A percentile compares a stretch with the other conserved stretches of the same genome.
Conservation (phyloP, 2,113 vertebrate genomes). For the Colinus virginianus region DNA sequence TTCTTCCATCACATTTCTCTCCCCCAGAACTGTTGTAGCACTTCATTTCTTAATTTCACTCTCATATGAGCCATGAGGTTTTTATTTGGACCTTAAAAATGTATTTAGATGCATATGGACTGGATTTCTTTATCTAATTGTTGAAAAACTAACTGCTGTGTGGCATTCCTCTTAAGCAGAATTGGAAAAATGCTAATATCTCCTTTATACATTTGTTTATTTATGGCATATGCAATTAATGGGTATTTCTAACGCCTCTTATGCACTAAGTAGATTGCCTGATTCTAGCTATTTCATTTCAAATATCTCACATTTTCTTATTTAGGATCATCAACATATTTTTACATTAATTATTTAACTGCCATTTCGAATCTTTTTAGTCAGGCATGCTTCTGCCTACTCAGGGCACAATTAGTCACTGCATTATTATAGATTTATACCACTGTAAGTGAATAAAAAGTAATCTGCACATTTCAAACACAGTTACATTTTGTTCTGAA, state of each 20-base stretch:
- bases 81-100: background rate
- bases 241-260: background rate
- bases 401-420: slow-evolving; percentile 40
- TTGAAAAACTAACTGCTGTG: background rate
- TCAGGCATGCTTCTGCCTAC: slow-evolving; percentile 16
- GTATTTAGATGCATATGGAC: background rate
- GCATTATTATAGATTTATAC: slow-evolving; percentile 24
- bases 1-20: background rate
- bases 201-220: background rate
- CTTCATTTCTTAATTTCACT: background rate
- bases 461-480: slow-evolving; percentile 2
- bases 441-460: slow-evolving; percentile 20
- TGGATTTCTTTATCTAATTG: background rate
- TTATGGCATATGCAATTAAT: background rate
- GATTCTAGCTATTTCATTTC: slow-evolving; percentile 2
- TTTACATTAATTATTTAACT: slow-evolving; percentile 55
- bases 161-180: background rate
- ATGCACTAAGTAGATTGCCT: background rate
- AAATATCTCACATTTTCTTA: slow-evolving; percentile 20
- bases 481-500: background rate
- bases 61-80: background rate
- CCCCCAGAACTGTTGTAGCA: background rate
- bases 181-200: background rate
- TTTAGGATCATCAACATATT: slow-evolving; percentile 26
- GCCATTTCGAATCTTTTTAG: slow-evolving; percentile 21